A percentile compares a stretch with the other conserved stretches of the same genome.
These are phyloP conservation scores for Manduca sexta DNA, from an alignment of 1,140 invertebrate genomes.

Conservation along the genomic window DNA sequence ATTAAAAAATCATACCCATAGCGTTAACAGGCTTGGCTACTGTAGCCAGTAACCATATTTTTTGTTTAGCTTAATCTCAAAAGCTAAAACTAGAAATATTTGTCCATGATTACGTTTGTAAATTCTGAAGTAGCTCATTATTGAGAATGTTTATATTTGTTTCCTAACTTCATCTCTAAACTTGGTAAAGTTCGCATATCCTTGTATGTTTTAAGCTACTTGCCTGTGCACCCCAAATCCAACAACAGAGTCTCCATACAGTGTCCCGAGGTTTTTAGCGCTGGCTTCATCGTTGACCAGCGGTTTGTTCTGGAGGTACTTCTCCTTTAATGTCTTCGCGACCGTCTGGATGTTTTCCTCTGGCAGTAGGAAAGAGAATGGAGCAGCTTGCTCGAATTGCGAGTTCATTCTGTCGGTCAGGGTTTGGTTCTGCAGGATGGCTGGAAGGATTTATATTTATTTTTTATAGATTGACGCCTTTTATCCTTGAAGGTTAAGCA, in stretches of 20 bases:
- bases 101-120: too few relatives aligned
- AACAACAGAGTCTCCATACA: conserved; percentile 47
- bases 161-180: too few relatives aligned
- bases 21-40: too few relatives aligned
- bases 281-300: conserved; percentile 33
- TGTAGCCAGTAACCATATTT: too few relatives aligned
- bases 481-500: too few relatives aligned
- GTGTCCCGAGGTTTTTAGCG: conserved; percentile 25
- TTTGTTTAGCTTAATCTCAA: too few relatives aligned
- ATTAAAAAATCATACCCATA: too few relatives aligned
- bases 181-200: too few relatives aligned
- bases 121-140: too few relatives aligned
- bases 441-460: conserved; percentile 14
- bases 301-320: conserved; percentile 30
- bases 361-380: conserved; percentile 35
- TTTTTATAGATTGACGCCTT: not conserved
- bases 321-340: conserved; percentile 15
- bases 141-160: too few relatives aligned
- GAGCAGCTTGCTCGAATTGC: conserved; percentile 35
- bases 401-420: conserved; percentile 29
- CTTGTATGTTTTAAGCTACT: conserved; percentile 1
- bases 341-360: conserved; percentile 5
- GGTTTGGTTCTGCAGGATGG: conserved; percentile 27
- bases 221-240: conserved; percentile 46
- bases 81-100: too few relatives aligned